These are phyloP conservation scores for Oryzias woworae DNA, from an alignment of 2,113 vertebrate genomes.

Conservation along the genomic window DNA sequence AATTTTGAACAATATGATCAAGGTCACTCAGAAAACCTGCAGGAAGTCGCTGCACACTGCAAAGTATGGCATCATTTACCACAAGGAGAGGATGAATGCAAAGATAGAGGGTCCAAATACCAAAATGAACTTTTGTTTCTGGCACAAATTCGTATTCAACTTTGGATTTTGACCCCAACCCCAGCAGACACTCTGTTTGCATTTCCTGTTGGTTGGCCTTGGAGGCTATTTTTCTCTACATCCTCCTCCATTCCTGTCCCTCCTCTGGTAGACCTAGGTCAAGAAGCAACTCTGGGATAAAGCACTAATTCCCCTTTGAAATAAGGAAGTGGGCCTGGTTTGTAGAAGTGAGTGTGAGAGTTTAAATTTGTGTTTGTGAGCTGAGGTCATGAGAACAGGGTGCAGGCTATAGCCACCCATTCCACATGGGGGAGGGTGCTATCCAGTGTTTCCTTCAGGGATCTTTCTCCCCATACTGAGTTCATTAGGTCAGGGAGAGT, in stretches of 20 bases:
- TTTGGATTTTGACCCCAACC: conserved; percentile 6
- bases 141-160: neutral
- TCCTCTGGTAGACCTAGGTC: conserved; percentile 43
- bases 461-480: conserved; percentile 29
- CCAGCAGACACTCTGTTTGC: conserved; percentile 19
- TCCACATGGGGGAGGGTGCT: conserved; percentile 44
- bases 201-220: conserved; percentile 59
- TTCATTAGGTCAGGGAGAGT: conserved; percentile 56
- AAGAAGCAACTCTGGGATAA: conserved; percentile 58
- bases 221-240: conserved; percentile 39
- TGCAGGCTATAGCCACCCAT: conserved; percentile 48
- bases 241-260: conserved; percentile 33
- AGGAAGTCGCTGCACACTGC: conserved; percentile 60
- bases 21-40: conserved; percentile 32
- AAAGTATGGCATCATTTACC: conserved; percentile 36
- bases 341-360: conserved; percentile 34
- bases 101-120: neutral
- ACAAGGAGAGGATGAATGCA: conserved; percentile 24
- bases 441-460: conserved; percentile 37
- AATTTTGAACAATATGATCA: conserved; percentile 40
- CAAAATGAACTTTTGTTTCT: too few species aligned
- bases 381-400: conserved; percentile 72
- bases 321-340: conserved; percentile 68
- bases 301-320: conserved; percentile 52
- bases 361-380: conserved; percentile 52